Evolutionary conservation across 1,140 invertebrate genomes (phyloP).

Genomic region (Meloidogyne floridensis): DNA sequence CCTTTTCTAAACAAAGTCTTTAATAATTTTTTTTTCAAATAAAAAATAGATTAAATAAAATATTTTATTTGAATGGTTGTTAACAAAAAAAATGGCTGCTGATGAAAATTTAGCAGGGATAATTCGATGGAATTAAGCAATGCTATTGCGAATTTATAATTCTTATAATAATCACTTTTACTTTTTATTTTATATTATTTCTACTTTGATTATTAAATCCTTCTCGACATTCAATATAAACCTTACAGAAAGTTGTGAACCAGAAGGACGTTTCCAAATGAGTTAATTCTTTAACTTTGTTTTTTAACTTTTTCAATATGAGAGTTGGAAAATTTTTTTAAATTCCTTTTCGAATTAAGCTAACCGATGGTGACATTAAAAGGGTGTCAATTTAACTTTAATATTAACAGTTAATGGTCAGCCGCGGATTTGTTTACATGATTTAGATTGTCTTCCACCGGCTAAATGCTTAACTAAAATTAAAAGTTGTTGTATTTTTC

Average conservation of each 20-base stretch:
- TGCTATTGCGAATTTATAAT: not conserved
- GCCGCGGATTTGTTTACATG: not conserved
- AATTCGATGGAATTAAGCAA: not conserved
- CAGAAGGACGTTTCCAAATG: constrained; percentile 3
- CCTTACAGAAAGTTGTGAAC: not conserved
- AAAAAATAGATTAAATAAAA: not conserved
- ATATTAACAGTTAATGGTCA: not conserved
- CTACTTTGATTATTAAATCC: not conserved
- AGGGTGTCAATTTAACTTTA: not conserved
- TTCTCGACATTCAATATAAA: not conserved
- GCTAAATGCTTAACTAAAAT: constrained; percentile 40
- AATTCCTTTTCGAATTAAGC: no score
- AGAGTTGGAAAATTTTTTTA: no score
- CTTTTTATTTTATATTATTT: not conserved
- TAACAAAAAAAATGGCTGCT: not conserved
- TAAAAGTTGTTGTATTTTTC: constrained; percentile 44
- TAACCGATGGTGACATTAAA: no score
- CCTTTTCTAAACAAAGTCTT: not conserved
- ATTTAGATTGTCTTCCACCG: constrained; percentile 49
- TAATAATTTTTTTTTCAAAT: not conserved
- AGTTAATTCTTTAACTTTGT: not conserved
- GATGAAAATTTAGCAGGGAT: not conserved
- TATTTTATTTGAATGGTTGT: not conserved
- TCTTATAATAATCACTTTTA: not conserved
- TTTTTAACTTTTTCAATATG: not conserved